A percentile compares a stretch with the other conserved stretches of the same genome.
phyloP scores from a whole-genome alignment of 2,888 invertebrate genomes.

The Acleris emargana region DNA sequence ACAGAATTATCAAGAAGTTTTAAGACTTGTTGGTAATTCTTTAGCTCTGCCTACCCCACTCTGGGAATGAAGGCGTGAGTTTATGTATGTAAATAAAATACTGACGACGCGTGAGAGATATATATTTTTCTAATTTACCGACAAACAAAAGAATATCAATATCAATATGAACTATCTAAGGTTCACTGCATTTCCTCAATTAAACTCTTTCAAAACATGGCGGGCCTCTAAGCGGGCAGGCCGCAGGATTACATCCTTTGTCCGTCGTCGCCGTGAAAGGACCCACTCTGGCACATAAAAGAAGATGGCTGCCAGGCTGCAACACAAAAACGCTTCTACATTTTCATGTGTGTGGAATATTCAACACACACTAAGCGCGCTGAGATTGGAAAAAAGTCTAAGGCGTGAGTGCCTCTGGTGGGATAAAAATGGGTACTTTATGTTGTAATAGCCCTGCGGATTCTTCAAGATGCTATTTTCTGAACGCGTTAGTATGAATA shows the following conservation, averaged over 20 bases:
- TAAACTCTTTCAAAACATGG: conserved; percentile 20
- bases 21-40: too few species aligned
- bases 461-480: conserved; percentile 1
- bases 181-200: conserved; percentile 27
- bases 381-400: conserved; percentile 34
- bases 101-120: too few species aligned
- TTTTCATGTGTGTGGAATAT: conserved; percentile 34
- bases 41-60: too few species aligned
- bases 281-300: conserved; percentile 36
- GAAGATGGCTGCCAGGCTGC: conserved; percentile 32
- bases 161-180: neutral
- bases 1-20: too few species aligned
- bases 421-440: conserved; percentile 31
- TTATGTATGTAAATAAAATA: too few species aligned
- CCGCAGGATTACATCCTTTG: conserved; percentile 31
- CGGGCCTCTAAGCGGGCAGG: conserved; percentile 1
- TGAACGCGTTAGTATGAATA: conserved; percentile 8
- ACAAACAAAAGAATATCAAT: neutral
- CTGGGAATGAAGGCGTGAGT: too few species aligned
- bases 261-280: conserved; percentile 26
- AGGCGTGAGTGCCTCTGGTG: conserved; percentile 13
- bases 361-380: conserved; percentile 19
- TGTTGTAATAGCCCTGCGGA: conserved; percentile 20
- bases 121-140: neutral
- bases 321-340: conserved; percentile 33